phyloP scores from a whole-genome alignment of 2,888 invertebrate species.

The Xylota sylvarum region DNA sequence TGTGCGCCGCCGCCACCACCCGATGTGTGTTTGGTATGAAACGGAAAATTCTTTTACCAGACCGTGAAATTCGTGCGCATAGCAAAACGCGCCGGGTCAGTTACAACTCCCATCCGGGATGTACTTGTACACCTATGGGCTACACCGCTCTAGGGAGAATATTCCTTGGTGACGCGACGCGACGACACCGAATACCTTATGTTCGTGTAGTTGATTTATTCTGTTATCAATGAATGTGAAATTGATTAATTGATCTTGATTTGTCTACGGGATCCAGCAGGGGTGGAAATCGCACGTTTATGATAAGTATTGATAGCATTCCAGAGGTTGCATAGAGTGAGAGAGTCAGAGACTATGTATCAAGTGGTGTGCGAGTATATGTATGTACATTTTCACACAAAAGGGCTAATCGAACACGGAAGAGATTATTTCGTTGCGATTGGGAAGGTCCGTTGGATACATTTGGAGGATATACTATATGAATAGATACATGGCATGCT shows the following conservation, averaged over 20 bases:
- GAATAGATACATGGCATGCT: not conserved
- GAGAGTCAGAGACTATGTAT: not conserved
- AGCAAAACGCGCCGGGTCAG: conserved; percentile 59
- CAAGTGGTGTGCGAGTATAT: too few species aligned
- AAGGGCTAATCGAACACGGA: conserved; percentile 57
- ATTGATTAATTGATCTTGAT: conserved; percentile 76
- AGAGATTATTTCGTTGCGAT: conserved; percentile 55
- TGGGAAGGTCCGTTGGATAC: conserved; percentile 18
- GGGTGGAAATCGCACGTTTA: conserved; percentile 54
- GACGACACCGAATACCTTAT: conserved; percentile 18
- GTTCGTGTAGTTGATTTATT: conserved; percentile 65
- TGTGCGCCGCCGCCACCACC: conserved; percentile 21
- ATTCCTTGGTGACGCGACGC: conserved; percentile 49
- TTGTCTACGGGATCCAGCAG: conserved; percentile 15
- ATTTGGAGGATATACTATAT: not conserved
- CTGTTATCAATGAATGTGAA: conserved; percentile 74
- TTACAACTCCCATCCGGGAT: conserved; percentile 57
- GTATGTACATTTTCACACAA: conserved; percentile 31
- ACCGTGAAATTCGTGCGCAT: conserved; percentile 69
- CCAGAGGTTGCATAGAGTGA: conserved; percentile 11
- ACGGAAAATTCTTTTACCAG: conserved; percentile 49
- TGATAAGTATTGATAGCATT: conserved; percentile 65
- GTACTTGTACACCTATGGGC: conserved; percentile 43
- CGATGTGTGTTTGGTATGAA: conserved; percentile 38
- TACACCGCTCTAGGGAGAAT: not conserved